Percentiles rank a stretch among this genome's conserved stretches.
These are phyloP conservation scores for Astyanax mexicanus DNA, from an alignment of 2,797 vertebrate genomes.

Conservation along the genomic window DNA sequence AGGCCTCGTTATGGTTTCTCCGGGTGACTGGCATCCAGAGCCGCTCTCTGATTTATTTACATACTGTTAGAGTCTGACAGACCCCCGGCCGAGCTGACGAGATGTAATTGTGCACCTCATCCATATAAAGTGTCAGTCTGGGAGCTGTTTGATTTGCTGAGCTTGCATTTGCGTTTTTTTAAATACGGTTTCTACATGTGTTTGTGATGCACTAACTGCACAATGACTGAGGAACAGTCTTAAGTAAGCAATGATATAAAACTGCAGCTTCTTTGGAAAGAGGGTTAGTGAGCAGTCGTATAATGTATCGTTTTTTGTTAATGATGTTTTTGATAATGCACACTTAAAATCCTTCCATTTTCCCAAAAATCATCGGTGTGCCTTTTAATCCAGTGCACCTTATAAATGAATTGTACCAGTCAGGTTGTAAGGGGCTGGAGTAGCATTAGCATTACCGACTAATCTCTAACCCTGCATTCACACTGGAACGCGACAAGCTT, in stretches of 20 bases:
- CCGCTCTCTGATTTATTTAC: constrained; percentile 24
- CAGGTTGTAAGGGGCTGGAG: too few relatives aligned
- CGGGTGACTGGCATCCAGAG: constrained; percentile 17
- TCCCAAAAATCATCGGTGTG: too few relatives aligned
- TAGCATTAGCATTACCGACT: too few relatives aligned
- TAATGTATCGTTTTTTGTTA: too few relatives aligned
- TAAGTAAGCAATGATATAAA: not conserved
- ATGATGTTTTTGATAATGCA: too few relatives aligned
- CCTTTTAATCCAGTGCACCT: too few relatives aligned
- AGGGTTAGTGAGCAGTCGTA: too few relatives aligned
- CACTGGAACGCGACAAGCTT: too few relatives aligned
- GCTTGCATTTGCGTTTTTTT: not conserved
- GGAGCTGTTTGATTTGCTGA: not conserved
- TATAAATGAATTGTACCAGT: too few relatives aligned
- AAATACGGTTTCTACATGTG: constrained; percentile 1
- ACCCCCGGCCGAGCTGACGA: not conserved
- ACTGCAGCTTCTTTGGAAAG: not conserved
- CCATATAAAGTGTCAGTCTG: constrained; percentile 32
- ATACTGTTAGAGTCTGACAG: not conserved
- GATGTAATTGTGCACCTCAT: constrained; percentile 32
- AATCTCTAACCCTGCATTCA: too few relatives aligned
- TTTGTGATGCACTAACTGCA: not conserved
- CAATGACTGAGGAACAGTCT: not conserved
- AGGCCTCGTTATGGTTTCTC: constrained; percentile 32
- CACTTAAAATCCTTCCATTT: too few relatives aligned